phyloP scores from a whole-genome alignment of 2,113 vertebrate species.

The Pelecanus crispus region DNA sequence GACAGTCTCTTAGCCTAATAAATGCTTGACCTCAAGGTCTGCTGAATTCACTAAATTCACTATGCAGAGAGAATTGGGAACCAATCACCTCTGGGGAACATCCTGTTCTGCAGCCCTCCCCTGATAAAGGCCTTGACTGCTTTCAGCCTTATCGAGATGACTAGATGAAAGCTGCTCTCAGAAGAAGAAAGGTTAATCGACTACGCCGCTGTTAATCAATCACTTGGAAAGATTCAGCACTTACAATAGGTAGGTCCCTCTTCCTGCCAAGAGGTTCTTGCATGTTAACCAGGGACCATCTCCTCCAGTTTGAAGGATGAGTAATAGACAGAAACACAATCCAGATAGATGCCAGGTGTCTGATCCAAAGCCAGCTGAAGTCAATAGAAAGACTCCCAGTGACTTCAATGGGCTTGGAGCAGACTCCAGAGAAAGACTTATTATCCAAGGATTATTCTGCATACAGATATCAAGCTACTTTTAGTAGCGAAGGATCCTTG shows the following conservation, averaged over 20 bases:
- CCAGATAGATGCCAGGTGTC: slow-evolving; percentile 20
- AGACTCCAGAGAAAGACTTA: slow-evolving; percentile 9
- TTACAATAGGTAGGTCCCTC: slow-evolving; percentile 14
- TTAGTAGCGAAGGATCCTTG: not conserved
- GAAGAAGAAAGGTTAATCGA: slow-evolving; percentile 65
- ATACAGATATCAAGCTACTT: not conserved
- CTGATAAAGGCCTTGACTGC: slow-evolving; percentile 68
- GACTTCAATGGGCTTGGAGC: slow-evolving; percentile 32
- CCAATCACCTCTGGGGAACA: slow-evolving; percentile 57
- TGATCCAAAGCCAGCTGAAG: slow-evolving; percentile 38
- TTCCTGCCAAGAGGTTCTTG: slow-evolving; percentile 42
- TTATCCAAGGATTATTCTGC: not conserved
- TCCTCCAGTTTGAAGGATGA: slow-evolving; percentile 25
- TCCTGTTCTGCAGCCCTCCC: slow-evolving; percentile 46
- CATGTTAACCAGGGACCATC: slow-evolving; percentile 53
- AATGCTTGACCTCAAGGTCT: slow-evolving; percentile 66
- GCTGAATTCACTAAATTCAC: slow-evolving; percentile 67
- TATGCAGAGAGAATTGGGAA: slow-evolving; percentile 62
- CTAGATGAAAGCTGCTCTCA: slow-evolving; percentile 62
- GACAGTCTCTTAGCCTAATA: slow-evolving; percentile 71
- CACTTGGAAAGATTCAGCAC: slow-evolving; percentile 55
- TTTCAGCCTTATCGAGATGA: slow-evolving; percentile 51
- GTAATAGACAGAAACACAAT: not conserved
- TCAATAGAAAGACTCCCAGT: slow-evolving; percentile 19
- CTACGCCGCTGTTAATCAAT: slow-evolving; percentile 61